phyloP scores from a whole-genome alignment of 2,797 vertebrate genomes.

The Gastrophryne carolinensis region DNA sequence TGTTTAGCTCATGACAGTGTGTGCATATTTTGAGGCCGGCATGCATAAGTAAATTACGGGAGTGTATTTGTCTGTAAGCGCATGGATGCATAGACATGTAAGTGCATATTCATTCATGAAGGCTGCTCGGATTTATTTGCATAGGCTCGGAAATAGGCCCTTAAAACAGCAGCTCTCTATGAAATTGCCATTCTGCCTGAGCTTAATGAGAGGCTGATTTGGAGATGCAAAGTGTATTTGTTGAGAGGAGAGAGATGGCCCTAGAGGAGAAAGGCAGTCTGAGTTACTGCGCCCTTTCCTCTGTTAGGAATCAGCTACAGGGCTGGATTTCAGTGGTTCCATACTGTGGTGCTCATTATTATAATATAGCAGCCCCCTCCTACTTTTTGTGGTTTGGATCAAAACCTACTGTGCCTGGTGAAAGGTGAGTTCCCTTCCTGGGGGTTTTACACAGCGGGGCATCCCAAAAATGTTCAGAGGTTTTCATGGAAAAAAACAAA shows the following conservation, averaged over 20 bases:
- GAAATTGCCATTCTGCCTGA: not conserved
- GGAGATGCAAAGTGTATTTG: not conserved
- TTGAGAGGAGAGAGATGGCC: not conserved
- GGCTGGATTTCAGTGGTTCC: not conserved
- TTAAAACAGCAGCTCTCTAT: not conserved
- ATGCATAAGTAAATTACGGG: conserved; percentile 33
- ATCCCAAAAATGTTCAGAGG: too few species aligned
- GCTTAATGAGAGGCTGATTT: not conserved
- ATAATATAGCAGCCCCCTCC: too few species aligned
- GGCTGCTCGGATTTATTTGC: not conserved
- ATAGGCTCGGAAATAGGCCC: not conserved
- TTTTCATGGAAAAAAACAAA: too few species aligned
- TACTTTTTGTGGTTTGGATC: too few species aligned
- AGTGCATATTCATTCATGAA: conserved; percentile 28
- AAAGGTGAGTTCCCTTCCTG: too few species aligned
- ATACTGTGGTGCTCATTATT: too few species aligned
- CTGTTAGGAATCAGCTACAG: not conserved
- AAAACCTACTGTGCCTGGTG: too few species aligned
- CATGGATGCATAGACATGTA: conserved; percentile 22
- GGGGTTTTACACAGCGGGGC: too few species aligned
- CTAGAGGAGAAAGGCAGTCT: not conserved
- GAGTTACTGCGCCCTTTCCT: not conserved
- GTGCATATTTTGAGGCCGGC: conserved; percentile 29
- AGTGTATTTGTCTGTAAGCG: conserved; percentile 9
- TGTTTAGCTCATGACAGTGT: conserved; percentile 7